Evolutionary conservation across 2,113 vertebrate species (phyloP), one percentile per base, ranked within the genome.

Genomic region (Prinia subflava): DNA sequence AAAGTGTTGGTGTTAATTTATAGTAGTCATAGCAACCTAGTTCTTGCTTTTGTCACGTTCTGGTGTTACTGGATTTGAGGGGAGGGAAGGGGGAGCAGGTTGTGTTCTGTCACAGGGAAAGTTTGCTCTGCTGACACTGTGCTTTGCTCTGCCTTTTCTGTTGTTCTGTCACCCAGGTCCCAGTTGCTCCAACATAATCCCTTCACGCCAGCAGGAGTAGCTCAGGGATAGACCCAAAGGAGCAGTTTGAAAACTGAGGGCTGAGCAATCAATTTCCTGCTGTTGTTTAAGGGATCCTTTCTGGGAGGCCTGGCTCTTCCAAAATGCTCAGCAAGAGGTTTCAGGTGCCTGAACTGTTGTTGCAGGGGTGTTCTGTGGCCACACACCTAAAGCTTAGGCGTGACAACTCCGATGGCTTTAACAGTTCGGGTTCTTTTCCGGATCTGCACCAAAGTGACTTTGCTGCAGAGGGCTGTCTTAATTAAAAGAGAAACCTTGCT

Each of bases 11-110:
- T 90, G 41, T 41, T 80, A 57, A 63, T 68, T 93, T 92, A 28
- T 13, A 37, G 91, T 95, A 86, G 93, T 53, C 86, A 86, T 92
- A 69, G 94, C 89, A 95, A 95, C 89, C 17, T 65, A 25, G 67
- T 88, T 73, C 67, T 86, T 60, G 41, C 57, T 79, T 84, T 88
- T 64, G 53, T 85, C 64, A 23, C 22, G 10, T 44, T 55, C 44
- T 42, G 24, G 30, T 60, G 6, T 76, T 60, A 22, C 2, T 10
- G 76, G 55, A 53, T 52, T 56, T 73, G 73, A 63, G 41, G 31
- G 25, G 16, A 74, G n/a, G 63, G 59, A 84, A 69, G 27, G 60
- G 21, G 30, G 53, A 62, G 5, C 10, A 24, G 33, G 33, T 75
- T 93, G 78, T 94, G 55, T 21, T 83, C 46, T 50, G 46, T 23